Base-by-base conservation (phyloP, 2,888 invertebrate species). In the Synergus japonicus region DNA sequence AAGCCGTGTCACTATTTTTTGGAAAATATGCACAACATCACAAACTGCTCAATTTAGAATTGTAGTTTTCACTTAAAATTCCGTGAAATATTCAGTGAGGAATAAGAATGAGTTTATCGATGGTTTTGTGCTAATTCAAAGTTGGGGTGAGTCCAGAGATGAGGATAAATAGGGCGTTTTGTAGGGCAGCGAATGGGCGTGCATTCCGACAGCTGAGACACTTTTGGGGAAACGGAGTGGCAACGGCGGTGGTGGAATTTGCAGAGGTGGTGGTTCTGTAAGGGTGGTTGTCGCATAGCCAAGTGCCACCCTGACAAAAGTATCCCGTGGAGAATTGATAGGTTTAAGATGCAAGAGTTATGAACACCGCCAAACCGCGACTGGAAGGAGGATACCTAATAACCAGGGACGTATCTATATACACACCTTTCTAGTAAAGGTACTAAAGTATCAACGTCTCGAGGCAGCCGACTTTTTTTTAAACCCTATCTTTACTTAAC, bases 41-140 rank as follows among this genome's bases (percentile, higher is more conserved):
- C 54, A 2, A n/a, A n/a, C n/a, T n/a, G n/a, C 15, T 15, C n/a
- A n/a, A 54, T 54, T 54, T 54, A 0, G 8, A 54, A n/a, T 54
- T n/a, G n/a, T n/a, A 7, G 54, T 54, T n/a, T 54, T 54, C 8
- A 9, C 4, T 54, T 0, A 0, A 54, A 54, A 9, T 8, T 54
- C 4, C 8, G n/a, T 54, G 2, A 43, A 66, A 18, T 66, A 43
- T 66, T 44, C 67, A 67, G 67, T 18, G 66, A 44, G 7, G 22
- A 66, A 18, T 12, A 1, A 5, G 44, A 18, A 66, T 18, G 22
- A 18, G 67, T 22, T 4, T 7, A n/a, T 69, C 1, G 10, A 54
- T 0, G 37, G 29, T 84, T 81, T 84, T 81, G 82, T 78, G 84
- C 84, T 84, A 84, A 82, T 84, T 84, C 84, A 84, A 84, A 84